Base-by-base conservation (phyloP, 2,888 invertebrate genomes). In the Eurytoma californica region DNA sequence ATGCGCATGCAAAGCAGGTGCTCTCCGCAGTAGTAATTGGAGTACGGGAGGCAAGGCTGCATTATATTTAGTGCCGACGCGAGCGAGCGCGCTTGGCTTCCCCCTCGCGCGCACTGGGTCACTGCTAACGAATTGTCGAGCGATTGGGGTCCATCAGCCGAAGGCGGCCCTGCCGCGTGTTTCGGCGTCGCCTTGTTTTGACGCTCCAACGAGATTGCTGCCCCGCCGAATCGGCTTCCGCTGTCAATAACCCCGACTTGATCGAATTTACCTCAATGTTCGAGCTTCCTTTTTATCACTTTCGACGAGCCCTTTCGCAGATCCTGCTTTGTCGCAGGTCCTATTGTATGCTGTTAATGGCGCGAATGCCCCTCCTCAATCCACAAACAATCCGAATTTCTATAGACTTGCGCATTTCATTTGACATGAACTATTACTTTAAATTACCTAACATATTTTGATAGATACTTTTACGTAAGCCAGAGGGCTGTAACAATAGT, bases 1-100 rank as follows among this genome's bases (percentile, higher is more conserved):
- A 88, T 86, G 86, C 84, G 86, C 86, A 88, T 88, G 88, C 86
- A 88, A 88, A 89, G 85, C 88, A 86, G 87, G 87, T 88, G 85
- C 84, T 83, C 81, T 80, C 83, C 72, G 75, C 81, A 77, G 74
- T 80, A 81, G 88, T 88, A 88, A 88, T 89, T 88, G 87, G 86
- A 88, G 86, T 87, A 88, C 85, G 82, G 87, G 84, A 86, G 83
- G 85, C 88, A 88, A 89, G 88, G 87, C 87, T 89, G 87, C 84
- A 81, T 76, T 85, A 84, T 85, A 85, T 85, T 86, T 85, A 85
- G 84, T 84, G 82, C 77, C 81, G 83, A 72, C 82, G 82, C 39
- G 57, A 18, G 20, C 20, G 7, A n/a, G 57, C 18, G 39, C 39
- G 63, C 53, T 39, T 3, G 20, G 20, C 55, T 3, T n/a, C 55